Percentiles rank a stretch among this genome's conserved stretches.
Conservation (phyloP, 1,140 invertebrate species). For the Doryteuthis pealeii region DNA sequence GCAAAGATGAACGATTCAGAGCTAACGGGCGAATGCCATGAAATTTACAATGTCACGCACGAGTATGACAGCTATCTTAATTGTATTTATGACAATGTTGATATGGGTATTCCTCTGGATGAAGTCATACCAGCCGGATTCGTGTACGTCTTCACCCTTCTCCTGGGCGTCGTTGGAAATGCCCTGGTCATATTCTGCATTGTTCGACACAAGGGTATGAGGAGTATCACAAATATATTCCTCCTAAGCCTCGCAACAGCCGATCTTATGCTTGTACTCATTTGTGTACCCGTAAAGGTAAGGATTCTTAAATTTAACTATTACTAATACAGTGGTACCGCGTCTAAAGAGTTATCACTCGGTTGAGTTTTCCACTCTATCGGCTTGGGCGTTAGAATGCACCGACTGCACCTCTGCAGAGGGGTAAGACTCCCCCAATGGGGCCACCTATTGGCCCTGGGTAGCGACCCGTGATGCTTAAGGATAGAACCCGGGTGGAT, state of each 20-base stretch:
- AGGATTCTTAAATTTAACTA: slow-evolving; percentile 46
- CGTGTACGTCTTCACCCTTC: slow-evolving; percentile 66
- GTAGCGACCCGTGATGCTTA: no score
- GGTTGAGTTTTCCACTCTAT: no score
- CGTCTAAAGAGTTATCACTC: no score
- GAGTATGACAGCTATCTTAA: slow-evolving; percentile 56
- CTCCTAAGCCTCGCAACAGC: slow-evolving; percentile 70
- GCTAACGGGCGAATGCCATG: neutral
- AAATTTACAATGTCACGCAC: neutral
- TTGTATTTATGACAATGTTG: slow-evolving; percentile 41
- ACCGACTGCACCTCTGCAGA: no score
- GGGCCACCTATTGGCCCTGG: no score
- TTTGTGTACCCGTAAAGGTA: slow-evolving; percentile 76
- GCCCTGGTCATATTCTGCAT: slow-evolving; percentile 65
- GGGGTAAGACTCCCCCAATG: no score
- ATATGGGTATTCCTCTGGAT: slow-evolving; percentile 59
- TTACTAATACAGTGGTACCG: no score
- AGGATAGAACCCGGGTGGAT: no score
- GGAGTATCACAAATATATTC: slow-evolving; percentile 71
- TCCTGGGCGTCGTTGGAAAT: slow-evolving; percentile 67
- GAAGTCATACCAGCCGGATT: slow-evolving; percentile 63
- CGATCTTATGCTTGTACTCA: slow-evolving; percentile 70
- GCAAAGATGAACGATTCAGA: neutral
- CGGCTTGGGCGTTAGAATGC: no score
- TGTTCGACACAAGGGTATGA: slow-evolving; percentile 60